A percentile compares a stretch with the other conserved stretches of the same genome.
Conservation (phyloP, 2,113 vertebrate species). For the Phylloscopus trochilus region DNA sequence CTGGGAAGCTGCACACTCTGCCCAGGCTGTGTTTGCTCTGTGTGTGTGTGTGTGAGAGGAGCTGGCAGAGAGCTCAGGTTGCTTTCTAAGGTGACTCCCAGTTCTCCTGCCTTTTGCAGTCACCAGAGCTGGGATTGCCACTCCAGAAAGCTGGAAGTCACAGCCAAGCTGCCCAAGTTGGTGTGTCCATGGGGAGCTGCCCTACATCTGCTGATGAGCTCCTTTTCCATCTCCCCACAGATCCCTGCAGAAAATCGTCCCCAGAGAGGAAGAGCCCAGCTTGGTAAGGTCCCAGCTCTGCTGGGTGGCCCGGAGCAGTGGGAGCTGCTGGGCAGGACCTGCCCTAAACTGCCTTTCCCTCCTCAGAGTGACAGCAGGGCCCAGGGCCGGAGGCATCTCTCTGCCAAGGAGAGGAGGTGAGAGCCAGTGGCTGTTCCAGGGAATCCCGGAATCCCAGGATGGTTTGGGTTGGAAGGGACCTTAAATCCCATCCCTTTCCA, state of each 20-base stretch:
- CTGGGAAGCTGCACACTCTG: not conserved
- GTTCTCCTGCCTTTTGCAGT: not conserved
- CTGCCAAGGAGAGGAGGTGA: conserved; percentile 94
- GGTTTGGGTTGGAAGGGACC: not conserved
- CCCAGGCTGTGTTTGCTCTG: not conserved
- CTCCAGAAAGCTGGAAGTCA: rapidly evolving
- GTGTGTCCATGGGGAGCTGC: not conserved
- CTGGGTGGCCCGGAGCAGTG: not conserved
- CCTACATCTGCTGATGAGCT: not conserved
- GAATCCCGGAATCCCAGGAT: not conserved
- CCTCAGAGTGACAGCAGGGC: conserved; percentile 76
- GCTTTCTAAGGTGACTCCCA: not conserved
- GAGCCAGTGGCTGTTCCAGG: not conserved
- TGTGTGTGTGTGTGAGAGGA: not conserved
- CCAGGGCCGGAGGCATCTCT: conserved; percentile 85
- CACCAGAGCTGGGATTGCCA: not conserved
- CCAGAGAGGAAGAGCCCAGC: conserved; percentile 72
- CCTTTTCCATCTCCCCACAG: conserved; percentile 41
- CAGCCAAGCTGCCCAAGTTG: rapidly evolving
- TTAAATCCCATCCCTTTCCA: not conserved
- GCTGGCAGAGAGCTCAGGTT: not conserved
- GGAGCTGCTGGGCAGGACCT: not conserved
- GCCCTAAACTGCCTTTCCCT: not conserved
- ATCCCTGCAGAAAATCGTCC: conserved; percentile 56
- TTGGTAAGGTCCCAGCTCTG: conserved; percentile 69